Evolutionary conservation across 2,888 invertebrate species (phyloP), one percentile per base, ranked within the genome.

Genomic region (Trachelus stipa): DNA sequence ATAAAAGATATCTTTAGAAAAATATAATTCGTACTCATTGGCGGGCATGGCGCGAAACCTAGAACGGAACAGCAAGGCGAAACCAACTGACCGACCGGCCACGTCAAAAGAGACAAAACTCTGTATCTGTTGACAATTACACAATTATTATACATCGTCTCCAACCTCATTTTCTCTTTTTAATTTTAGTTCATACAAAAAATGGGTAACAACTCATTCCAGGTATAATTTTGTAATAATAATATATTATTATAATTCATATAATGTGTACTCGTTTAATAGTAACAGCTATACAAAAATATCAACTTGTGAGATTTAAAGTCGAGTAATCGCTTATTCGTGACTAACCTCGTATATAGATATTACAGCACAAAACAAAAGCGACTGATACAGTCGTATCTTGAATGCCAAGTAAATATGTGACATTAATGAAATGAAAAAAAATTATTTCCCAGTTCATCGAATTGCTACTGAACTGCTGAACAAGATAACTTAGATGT

Each of bases 191-290:
- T 35, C 30, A 40, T n/a, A 56, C 30, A 77, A 56, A 56, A 56
- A 56, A 56, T 56, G 56, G 56, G 56, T 56, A 56, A 56, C 56
- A 23, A 56, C 56, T 56, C 56, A 23, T 23, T 56, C 15, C 40
- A 56, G 56, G 56, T 56, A 56, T 23, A 23, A 56, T 56, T 56
- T 56, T 23, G 56, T 23, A 56, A 56, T 56, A 23, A 30, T n/a
- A 35, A n/a, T 35, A 37, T 37, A 76, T 56, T 40, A 35, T 15
- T 75, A 56, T 12, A 68, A 71, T 76, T 71, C 31, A 71, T 71
- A 71, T 71, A 79, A 15, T 71, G 0, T 73, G 79, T 81, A 79
- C 73, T 79, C 80, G 80, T 79, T 80, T 79, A 81, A 75, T 80
- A 79, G 79, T 76, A 77, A 79, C 77, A 76, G 76, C 76, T 31